A percentile compares a stretch with the other conserved stretches of the same genome.
phyloP scores from a whole-genome alignment of 1,140 invertebrate species.

The Potamilus streckersoni region DNA sequence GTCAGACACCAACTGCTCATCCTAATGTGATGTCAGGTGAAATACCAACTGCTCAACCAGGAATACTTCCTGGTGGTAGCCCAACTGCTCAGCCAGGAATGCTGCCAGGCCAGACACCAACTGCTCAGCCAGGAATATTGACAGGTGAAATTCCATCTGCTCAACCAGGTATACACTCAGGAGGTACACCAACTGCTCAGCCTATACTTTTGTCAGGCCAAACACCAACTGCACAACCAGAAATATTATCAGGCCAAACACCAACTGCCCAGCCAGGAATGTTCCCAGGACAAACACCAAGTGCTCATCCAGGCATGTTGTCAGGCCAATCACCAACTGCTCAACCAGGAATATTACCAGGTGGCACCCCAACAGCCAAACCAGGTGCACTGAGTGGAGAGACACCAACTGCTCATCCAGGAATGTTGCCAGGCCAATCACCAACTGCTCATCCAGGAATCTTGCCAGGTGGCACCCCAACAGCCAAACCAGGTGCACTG shows the following conservation, averaged over 20 bases:
- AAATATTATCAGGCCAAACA: too few species aligned
- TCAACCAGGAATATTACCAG: too few species aligned
- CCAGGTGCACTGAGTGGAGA: too few species aligned
- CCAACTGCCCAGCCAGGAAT: not conserved
- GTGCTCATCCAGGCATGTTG: not conserved
- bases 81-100: constrained; percentile 13
- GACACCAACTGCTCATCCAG: not conserved
- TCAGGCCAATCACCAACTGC: not conserved
- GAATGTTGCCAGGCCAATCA: not conserved
- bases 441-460: not conserved
- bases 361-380: too few species aligned
- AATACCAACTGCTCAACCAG: too few species aligned
- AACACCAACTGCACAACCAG: too few species aligned
- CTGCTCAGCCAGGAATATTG: constrained; percentile 8
- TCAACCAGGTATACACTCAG: not conserved
- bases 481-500: not conserved
- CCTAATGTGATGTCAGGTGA: not conserved
- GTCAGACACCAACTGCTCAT: constrained; percentile 3
- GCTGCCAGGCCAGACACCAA: constrained; percentile 6
- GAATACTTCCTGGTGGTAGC: too few species aligned
- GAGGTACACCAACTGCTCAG: not conserved
- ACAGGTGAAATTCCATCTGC: constrained; percentile 9
- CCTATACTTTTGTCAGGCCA: not conserved
- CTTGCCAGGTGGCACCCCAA: not conserved
- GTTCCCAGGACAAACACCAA: constrained; percentile 15